Evolutionary conservation across 2,888 invertebrate genomes (phyloP).

Genomic region (Spilarctia lutea): DNA sequence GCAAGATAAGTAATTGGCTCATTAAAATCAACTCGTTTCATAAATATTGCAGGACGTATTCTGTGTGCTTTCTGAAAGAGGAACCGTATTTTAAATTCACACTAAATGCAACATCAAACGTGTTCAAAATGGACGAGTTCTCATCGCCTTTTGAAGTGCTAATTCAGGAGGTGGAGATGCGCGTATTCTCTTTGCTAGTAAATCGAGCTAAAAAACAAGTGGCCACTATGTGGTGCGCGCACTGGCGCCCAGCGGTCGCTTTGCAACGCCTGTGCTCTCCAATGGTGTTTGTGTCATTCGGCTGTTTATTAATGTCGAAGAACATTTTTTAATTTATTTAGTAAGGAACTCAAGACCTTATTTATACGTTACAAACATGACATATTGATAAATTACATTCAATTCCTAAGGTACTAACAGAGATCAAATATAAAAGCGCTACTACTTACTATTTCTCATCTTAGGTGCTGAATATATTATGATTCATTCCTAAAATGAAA

Average conservation of each 20-base stretch:
- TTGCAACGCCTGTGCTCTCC: neutral
- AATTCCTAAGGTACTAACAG: too few species aligned
- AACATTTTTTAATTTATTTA: too few species aligned
- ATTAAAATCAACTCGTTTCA: conserved; percentile 45
- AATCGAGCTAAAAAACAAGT: conserved; percentile 48
- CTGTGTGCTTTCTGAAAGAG: conserved; percentile 35
- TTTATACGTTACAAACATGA: too few species aligned
- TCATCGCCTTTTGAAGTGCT: conserved; percentile 55
- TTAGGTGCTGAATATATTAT: too few species aligned
- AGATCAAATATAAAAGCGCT: neutral
- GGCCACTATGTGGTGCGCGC: conserved; percentile 7
- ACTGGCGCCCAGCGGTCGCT: neutral
- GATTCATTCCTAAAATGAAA: neutral
- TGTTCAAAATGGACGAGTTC: conserved; percentile 39
- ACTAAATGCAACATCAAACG: conserved; percentile 46
- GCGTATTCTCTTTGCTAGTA: conserved; percentile 32
- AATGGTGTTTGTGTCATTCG: neutral
- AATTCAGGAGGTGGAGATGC: conserved; percentile 36
- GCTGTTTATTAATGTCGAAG: neutral
- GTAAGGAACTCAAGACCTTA: too few species aligned
- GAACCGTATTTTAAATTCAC: conserved; percentile 46
- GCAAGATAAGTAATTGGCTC: conserved; percentile 24
- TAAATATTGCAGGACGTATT: conserved; percentile 32
- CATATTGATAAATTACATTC: too few species aligned
- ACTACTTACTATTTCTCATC: neutral